Conservation (phyloP, 1,140 invertebrate species). For the Bemisia tabaci region DNA sequence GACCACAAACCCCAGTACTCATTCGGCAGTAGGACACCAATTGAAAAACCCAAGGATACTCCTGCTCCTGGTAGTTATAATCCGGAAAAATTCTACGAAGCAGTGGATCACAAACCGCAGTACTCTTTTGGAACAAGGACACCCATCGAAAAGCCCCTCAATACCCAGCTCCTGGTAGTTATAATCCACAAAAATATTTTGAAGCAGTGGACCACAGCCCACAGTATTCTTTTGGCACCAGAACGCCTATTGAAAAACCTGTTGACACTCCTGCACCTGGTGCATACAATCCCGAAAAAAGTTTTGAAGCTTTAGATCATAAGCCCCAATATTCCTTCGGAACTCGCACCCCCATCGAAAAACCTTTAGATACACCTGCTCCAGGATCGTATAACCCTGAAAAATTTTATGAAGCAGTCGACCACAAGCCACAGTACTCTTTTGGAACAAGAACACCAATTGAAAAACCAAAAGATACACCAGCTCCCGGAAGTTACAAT, state of each 20-base stretch:
- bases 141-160: slow-evolving; percentile 28
- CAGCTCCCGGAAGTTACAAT: slow-evolving; percentile 64
- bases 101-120: slow-evolving; percentile 16
- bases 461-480: slow-evolving; percentile 53
- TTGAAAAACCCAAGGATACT: neutral
- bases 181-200: slow-evolving; percentile 24
- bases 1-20: slow-evolving; percentile 17
- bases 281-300: slow-evolving; percentile 18
- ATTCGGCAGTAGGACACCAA: slow-evolving; percentile 4
- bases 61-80: slow-evolving; percentile 20
- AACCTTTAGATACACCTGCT: slow-evolving; percentile 35
- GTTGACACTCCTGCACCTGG: slow-evolving; percentile 33
- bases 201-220: slow-evolving; percentile 11
- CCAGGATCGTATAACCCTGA: neutral
- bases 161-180: slow-evolving; percentile 31
- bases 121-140: slow-evolving; percentile 16
- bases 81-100: slow-evolving; percentile 23
- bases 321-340: slow-evolving; percentile 14
- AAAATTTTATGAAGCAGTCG: slow-evolving; percentile 24
- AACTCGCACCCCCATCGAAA: slow-evolving; percentile 17
- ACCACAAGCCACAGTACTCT: slow-evolving; percentile 6
- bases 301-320: slow-evolving; percentile 37
- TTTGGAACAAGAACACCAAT: slow-evolving; percentile 16
- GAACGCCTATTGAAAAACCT: slow-evolving; percentile 21
- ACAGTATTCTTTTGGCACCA: slow-evolving; percentile 13